phyloP scores from a whole-genome alignment of 2,113 vertebrate species.

The Picathartes gymnocephalus region DNA sequence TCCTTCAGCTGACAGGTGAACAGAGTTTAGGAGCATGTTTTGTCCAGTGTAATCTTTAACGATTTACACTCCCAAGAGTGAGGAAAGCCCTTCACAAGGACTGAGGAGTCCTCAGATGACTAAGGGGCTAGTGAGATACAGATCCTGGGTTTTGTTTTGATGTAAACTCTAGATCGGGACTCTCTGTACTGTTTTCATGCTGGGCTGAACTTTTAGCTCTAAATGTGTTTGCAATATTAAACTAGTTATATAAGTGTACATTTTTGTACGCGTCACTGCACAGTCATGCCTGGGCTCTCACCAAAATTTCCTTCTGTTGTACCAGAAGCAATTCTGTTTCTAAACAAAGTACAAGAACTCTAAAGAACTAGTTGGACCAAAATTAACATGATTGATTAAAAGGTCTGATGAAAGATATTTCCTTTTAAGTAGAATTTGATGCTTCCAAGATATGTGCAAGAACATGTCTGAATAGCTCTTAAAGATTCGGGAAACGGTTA shows the following conservation, averaged over 20 bases:
- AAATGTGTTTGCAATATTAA: slow-evolving; percentile 4
- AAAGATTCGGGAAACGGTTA: neutral
- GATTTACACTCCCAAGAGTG: neutral
- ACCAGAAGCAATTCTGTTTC: too few relatives aligned
- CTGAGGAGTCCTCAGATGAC: neutral
- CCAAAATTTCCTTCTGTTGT: neutral
- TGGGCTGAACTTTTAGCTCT: neutral
- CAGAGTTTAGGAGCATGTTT: neutral
- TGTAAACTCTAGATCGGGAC: neutral
- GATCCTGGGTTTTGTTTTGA: neutral
- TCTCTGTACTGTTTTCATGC: slow-evolving; percentile 4
- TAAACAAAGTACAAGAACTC: neutral
- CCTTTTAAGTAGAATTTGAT: neutral
- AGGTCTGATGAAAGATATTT: neutral
- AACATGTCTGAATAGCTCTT: neutral
- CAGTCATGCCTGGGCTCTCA: neutral
- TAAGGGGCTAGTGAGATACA: neutral
- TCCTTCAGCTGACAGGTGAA: neutral
- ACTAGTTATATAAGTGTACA: slow-evolving; percentile 1
- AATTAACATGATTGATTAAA: neutral
- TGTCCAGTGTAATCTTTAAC: neutral
- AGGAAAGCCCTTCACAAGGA: neutral
- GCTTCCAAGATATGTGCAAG: neutral
- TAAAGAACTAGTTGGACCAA: neutral
- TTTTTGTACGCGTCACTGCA: slow-evolving; percentile 2